These are phyloP conservation scores for Odontomyia ornata DNA, from an alignment of 2,888 invertebrate genomes.

Conservation along the genomic window DNA sequence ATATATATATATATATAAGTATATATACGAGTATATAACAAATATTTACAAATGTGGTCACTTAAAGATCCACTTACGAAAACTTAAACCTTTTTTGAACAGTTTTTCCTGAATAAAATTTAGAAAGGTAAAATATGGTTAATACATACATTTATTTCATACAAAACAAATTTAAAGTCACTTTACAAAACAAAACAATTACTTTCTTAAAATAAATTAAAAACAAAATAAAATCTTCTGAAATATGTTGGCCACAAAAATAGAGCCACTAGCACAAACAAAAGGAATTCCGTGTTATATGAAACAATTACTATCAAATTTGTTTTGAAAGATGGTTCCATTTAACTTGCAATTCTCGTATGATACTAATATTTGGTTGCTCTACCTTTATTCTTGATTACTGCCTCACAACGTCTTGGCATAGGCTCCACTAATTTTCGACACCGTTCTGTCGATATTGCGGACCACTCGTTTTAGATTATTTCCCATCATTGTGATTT, in stretches of 20 bases:
- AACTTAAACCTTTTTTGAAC: too few relatives aligned
- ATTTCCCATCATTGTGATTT: too few relatives aligned
- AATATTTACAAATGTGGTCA: too few relatives aligned
- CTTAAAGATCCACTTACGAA: too few relatives aligned
- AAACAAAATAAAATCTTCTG: neutral
- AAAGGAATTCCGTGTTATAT: neutral
- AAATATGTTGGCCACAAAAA: neutral
- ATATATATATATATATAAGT: too few relatives aligned
- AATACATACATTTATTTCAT: too few relatives aligned
- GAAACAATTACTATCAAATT: too few relatives aligned
- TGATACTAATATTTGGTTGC: neutral
- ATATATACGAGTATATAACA: too few relatives aligned
- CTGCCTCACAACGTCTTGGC: neutral
- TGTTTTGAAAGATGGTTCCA: neutral
- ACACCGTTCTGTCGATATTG: too few relatives aligned
- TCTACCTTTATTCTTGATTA: neutral
- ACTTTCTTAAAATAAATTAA: neutral
- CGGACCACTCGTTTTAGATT: too few relatives aligned
- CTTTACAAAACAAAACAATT: neutral
- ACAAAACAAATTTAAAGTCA: neutral
- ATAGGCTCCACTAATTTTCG: neutral
- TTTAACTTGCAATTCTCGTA: neutral
- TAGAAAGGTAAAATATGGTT: too few relatives aligned
- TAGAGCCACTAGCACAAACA: neutral
- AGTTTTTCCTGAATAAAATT: too few relatives aligned